A percentile compares a stretch with the other conserved stretches of the same genome.
These are phyloP conservation scores for Diglossa brunneiventris DNA, from an alignment of 2,113 vertebrate species.

Conservation along the genomic window DNA sequence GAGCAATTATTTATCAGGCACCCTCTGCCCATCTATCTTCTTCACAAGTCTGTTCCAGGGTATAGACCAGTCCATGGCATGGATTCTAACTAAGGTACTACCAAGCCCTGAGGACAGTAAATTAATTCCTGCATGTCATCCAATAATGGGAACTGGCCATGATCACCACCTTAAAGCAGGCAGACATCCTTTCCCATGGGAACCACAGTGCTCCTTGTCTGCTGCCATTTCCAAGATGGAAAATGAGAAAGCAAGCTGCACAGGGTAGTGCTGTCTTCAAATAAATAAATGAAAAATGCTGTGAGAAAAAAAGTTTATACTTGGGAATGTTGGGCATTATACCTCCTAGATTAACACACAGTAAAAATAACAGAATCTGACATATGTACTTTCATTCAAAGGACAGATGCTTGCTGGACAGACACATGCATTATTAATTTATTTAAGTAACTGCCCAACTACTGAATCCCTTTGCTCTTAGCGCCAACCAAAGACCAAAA, in stretches of 20 bases:
- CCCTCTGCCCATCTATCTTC: background rate
- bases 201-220: background rate
- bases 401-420: background rate
- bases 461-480: background rate
- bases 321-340: background rate
- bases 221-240: background rate
- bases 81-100: background rate
- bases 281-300: background rate
- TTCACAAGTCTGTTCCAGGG: background rate
- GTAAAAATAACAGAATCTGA: background rate
- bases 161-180: background rate
- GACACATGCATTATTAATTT: background rate
- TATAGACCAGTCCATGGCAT: background rate
- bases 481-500: fast-evolving
- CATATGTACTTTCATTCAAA: background rate
- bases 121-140: background rate
- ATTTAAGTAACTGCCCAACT: background rate
- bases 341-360: background rate
- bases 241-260: background rate
- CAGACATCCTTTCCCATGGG: background rate
- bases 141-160: background rate
- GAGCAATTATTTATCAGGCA: background rate
- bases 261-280: background rate
- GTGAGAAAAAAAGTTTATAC: background rate
- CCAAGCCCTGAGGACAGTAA: background rate